Base-by-base conservation (phyloP, 1,140 invertebrate genomes). In the Cylas formicarius region DNA sequence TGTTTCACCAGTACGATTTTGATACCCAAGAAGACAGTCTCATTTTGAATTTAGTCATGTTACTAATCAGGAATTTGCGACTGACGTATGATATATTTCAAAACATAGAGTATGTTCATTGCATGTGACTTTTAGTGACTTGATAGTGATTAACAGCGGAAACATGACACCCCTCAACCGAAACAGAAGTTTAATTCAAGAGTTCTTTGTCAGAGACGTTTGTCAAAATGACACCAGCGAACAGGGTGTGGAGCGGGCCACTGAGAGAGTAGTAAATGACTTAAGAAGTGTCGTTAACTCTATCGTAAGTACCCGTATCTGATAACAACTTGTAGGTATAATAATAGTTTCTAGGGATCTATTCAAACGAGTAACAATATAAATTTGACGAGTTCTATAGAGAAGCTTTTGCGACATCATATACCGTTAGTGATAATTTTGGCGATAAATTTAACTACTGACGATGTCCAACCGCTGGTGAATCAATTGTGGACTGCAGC, bases 131-230 rank as follows among this genome's bases (percentile, higher is more conserved):
- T 52, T 16, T 24, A 63, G 60, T 8, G 63, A 65, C 45, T 27
- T 63, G 9, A 48, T 61, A 6, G 26, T 48, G 5, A 29, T 63
- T 17, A 56, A 52, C 32, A 50, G 36, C 23, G 58, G 58, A 7
- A 55, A 54, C 35, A 36, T 58, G 22, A 54, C 60, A 11, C 59
- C 60, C 2, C 36, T 61, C 9, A 44, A 58, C 44, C 50, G 59
- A 21, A 62, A 67, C 1, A 55, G 57, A 39, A 60, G 62, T 17
- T 46, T 72, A 21, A 67, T 71, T 8, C 64, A 73, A 35, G 41
- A 60, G 4, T 73, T 76, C 57, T 53, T 75, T 22, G 46, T 69
- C 14, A 56, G 58, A 9, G 52, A 73, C 9, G 61, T 73, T 22
- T 58, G 68, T 19, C 66, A 71, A 14, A 61, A 67, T 19, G 52